Base-by-base conservation (phyloP, 1,140 invertebrate genomes). In the Panagrolaimus sp. region DNA sequence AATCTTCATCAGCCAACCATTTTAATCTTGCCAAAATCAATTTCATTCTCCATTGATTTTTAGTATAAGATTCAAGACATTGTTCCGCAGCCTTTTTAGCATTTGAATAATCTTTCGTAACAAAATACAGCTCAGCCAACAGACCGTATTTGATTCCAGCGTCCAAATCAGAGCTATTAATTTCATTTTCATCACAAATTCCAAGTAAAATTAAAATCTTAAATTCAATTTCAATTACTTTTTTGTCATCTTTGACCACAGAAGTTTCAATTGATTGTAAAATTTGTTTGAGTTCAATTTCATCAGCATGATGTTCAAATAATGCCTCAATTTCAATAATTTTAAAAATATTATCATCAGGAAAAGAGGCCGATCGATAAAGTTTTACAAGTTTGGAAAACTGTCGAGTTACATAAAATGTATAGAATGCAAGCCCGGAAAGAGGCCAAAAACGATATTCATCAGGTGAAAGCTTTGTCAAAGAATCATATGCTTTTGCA, bases 1-100 rank as follows among this genome's bases (percentile, higher is more conserved):
- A 58, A 14, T 58, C 52, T 28, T 58, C 52, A 58, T 58, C 52
- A 21, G 17, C 28, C 8, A 26, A 12, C 52, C 52, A 58, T n/a
- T 21, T 28, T 26, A 21, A 58, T 58, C 17, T 58, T 21, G 52
- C 52, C 1, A 58, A n/a, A 17, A 58, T 58, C 52, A 58, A 21
- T 28, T 58, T n/a, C 15, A 10, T 12, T 58, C 52, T 58, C 52
- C 52, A 58, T n/a, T 12, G 28, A 58, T 58, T 10, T 21, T 58
- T 28, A 28, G 12, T 10, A 4, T 2, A 7, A 21, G 12, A 12
- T 58, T 58, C 52, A 28, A 58, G 8, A 2, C 14, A 21, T 26
- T 28, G 21, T 21, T 58, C 15, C 0, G 52, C 52, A 58, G 21
- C 21, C 10, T 26, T 26, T 6, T 21, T 28, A 2, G 52, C 52